Evolutionary conservation across 2,797 vertebrate species (phyloP).

Genomic region (Urophycis tenuis): DNA sequence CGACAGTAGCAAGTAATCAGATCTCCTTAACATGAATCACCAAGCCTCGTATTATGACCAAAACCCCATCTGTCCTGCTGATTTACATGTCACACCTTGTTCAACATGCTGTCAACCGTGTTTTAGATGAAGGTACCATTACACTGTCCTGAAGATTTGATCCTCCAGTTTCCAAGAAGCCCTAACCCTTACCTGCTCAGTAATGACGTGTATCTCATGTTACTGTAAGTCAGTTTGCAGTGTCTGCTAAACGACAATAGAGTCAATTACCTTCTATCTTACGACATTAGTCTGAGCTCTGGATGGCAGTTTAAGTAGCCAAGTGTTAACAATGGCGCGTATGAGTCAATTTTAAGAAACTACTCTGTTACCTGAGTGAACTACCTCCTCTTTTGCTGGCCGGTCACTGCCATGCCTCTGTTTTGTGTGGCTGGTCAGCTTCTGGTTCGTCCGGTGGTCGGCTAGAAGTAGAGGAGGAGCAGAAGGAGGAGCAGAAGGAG

Average conservation of each 20-base stretch:
- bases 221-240: no score
- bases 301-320: not conserved
- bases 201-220: no score
- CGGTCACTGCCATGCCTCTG: not conserved
- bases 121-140: not conserved
- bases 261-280: no score
- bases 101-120: no score
- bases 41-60: not conserved
- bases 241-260: no score
- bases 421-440: conserved; percentile 38
- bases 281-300: no score
- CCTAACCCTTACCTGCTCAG: no score
- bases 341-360: no score
- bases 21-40: not conserved
- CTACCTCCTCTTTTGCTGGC: not conserved
- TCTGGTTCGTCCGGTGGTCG: conserved; percentile 41
- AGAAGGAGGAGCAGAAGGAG: conserved; percentile 36
- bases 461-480: conserved; percentile 33
- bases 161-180: no score
- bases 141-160: not conserved
- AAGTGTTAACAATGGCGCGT: not conserved
- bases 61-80: no score
- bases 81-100: not conserved
- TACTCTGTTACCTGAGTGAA: not conserved
- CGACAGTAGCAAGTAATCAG: conserved; percentile 74